These are phyloP conservation scores for Tenthredo livida DNA, from an alignment of 2,888 invertebrate species.

Conservation along the genomic window DNA sequence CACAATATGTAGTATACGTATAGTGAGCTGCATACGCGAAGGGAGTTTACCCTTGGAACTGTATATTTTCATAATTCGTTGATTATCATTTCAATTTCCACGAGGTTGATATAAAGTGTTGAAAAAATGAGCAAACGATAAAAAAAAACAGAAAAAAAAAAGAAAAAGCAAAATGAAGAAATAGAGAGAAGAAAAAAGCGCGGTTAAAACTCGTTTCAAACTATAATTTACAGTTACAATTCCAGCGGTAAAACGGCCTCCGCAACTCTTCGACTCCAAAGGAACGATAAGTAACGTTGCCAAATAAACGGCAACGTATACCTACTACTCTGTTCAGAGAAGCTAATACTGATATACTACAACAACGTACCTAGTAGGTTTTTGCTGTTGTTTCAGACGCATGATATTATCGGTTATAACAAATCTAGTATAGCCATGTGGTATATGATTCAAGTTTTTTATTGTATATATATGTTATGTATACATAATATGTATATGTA, in stretches of 20 bases:
- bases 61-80: background rate
- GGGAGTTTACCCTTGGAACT: no score
- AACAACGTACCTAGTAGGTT: no score
- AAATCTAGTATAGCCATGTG: no score
- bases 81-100: background rate
- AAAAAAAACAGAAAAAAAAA: background rate
- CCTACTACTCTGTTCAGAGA: background rate
- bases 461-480: no score
- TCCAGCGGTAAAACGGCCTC: conserved; percentile 29
- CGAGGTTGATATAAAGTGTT: background rate
- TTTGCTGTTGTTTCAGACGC: no score
- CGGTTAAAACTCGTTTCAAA: background rate
- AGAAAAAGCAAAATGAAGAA: background rate
- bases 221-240: conserved; percentile 27
- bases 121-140: background rate
- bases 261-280: background rate
- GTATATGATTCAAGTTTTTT: no score
- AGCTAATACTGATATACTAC: background rate
- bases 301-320: background rate
- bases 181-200: background rate
- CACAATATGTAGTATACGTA: no score
- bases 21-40: no score
- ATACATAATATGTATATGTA: no score
- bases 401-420: no score
- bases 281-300: background rate